Base-by-base conservation (phyloP, 2,113 vertebrate species). In the Cacatua alba region DNA sequence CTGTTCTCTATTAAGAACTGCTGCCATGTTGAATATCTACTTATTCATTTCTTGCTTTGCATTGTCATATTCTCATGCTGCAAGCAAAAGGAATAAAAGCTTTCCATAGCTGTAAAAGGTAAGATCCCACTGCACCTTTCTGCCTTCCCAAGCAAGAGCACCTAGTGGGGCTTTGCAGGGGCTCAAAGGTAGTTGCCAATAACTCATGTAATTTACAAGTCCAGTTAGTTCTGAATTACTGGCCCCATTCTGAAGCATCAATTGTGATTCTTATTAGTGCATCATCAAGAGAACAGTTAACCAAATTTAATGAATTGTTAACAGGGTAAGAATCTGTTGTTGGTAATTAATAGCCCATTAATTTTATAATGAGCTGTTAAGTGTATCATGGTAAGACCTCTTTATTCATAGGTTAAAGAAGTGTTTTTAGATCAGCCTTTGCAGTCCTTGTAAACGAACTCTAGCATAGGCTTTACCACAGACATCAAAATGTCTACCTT, bases 401-500 rank as follows among this genome's bases (percentile, higher is more conserved):
- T 80, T 72, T 13, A 39, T 57, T 52, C 1, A 1, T 17, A n/a
- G 37, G 25, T 77, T 70, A 74, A 41, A 48, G 33, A 49, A 49
- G 46, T 6, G 26, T 46, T 74, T 86, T 88, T 52, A 68, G 9
- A 64, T 41, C 60, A 74, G 35, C 15, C 63, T 46, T 76, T 29
- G 29, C 31, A 35, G 35, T 46, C 35, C 37, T 57, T 53, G 18
- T 41, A 52, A 83, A 71, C 18, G 78, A 87, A 63, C 12, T 49
- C 1, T 0, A 75, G 33, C 37, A 69, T 0, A 62, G 17, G 24
- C 44, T 43, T 11, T 69, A 33, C 44, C 3, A 3, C 1, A 74
- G 49, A 44, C 6, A 28, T 43, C 29, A 64, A 43, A 52, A 52
- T 35, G 21, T 21, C 20, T 20, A 12, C 1, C 17, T 74, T 87